A percentile compares a stretch with the other conserved stretches of the same genome.
These are phyloP conservation scores for Steinernema hermaphroditum DNA, from an alignment of 2,888 invertebrate genomes.

Conservation along the genomic window DNA sequence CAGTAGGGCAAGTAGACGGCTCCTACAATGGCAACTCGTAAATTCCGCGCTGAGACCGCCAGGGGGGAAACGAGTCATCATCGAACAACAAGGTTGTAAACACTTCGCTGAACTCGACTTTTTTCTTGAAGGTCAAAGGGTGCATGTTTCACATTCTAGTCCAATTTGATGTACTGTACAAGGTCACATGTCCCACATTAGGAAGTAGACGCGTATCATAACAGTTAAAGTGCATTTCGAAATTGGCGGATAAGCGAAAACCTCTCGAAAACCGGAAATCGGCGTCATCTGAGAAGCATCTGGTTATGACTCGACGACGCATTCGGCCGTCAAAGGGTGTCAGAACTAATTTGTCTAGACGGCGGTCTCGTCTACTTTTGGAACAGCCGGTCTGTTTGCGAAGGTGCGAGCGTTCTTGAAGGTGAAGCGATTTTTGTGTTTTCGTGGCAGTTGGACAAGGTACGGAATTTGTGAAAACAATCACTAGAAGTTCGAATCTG, in stretches of 20 bases:
- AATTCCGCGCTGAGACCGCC: neutral
- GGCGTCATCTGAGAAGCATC: neutral
- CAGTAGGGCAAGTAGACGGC: conserved; percentile 58
- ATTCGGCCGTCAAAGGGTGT: neutral
- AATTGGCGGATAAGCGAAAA: no score
- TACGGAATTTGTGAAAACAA: no score
- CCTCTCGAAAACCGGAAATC: neutral
- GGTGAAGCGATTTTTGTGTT: neutral
- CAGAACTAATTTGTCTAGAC: neutral
- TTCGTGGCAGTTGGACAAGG: neutral
- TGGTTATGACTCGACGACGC: neutral
- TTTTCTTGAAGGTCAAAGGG: neutral
- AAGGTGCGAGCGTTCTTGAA: neutral
- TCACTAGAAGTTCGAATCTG: no score
- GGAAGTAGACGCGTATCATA: no score
- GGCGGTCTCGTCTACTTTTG: neutral
- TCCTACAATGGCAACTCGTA: conserved; percentile 45
- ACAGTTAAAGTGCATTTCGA: no score
- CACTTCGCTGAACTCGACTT: neutral
- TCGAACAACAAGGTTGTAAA: neutral
- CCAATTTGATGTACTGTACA: no score
- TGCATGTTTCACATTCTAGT: neutral
- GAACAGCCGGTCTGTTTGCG: neutral
- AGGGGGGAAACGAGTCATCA: neutral
- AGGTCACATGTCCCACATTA: no score